Evolutionary conservation across 2,113 vertebrate species (phyloP).

Genomic region (Uropsilus gracilis): DNA sequence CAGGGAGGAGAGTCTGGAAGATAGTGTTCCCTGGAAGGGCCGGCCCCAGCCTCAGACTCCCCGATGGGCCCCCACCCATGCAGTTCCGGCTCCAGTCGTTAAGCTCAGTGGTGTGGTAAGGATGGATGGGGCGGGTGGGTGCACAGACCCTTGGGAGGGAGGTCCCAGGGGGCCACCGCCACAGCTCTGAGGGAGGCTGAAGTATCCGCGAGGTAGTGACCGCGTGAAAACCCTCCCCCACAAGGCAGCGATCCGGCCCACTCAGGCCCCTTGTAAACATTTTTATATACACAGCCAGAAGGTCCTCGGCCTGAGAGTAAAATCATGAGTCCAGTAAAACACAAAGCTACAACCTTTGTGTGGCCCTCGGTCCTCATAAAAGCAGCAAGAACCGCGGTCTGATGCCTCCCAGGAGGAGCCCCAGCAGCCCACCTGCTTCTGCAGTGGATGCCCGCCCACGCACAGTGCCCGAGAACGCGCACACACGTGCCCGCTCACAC

Average conservation of each 20-base stretch:
- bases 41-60: too few species aligned
- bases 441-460: not conserved
- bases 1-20: not conserved
- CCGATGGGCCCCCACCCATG: too few species aligned
- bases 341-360: not conserved
- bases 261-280: not conserved
- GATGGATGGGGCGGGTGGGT: rapidly evolving
- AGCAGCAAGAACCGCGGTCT: not conserved
- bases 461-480: too few species aligned
- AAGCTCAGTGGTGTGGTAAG: rapidly evolving
- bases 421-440: not conserved
- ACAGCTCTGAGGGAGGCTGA: rapidly evolving
- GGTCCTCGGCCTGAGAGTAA: not conserved
- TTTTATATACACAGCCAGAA: not conserved
- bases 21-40: too few species aligned
- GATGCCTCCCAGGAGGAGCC: not conserved
- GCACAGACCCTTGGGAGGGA: not conserved
- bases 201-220: rapidly evolving
- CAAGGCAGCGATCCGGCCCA: not conserved
- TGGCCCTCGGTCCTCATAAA: not conserved
- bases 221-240: not conserved
- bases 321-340: constrained; percentile 25
- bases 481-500: not conserved
- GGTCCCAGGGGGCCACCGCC: not conserved
- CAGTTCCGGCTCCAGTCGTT: too few species aligned